Conservation (phyloP, 1,140 invertebrate species). For the Chlorops oryzae region DNA sequence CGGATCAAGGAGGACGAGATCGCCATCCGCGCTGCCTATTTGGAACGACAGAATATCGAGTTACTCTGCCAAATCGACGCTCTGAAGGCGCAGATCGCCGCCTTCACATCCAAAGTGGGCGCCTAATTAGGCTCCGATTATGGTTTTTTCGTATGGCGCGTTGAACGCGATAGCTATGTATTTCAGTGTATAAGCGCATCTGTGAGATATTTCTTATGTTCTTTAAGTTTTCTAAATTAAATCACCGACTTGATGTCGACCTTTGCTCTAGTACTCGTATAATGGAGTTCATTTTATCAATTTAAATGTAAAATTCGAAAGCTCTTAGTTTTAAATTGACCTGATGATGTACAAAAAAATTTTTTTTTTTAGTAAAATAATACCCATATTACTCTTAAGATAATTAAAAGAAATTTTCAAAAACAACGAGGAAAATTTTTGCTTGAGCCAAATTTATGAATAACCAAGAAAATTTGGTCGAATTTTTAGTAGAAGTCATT, state of each 20-base stretch:
- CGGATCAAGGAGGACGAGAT: constrained; percentile 88
- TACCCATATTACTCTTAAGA: background rate
- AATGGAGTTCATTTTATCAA: too few relatives aligned
- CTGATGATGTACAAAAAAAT: too few relatives aligned
- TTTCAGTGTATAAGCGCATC: constrained; percentile 4
- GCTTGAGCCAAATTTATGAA: too few relatives aligned
- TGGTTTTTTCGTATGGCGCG: constrained; percentile 30
- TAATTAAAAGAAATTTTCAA: background rate
- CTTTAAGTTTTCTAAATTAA: too few relatives aligned
- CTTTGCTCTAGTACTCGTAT: too few relatives aligned
- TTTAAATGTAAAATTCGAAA: too few relatives aligned
- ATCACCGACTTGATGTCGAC: too few relatives aligned
- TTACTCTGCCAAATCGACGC: constrained; percentile 42
- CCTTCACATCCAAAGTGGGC: constrained; percentile 32
- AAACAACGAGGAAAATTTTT: background rate
- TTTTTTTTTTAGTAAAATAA: background rate
- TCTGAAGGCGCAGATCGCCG: constrained; percentile 38
- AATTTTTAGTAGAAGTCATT: too few relatives aligned
- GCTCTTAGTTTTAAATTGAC: too few relatives aligned
- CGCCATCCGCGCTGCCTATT: constrained; percentile 75
- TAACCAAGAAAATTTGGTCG: too few relatives aligned
- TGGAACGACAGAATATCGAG: constrained; percentile 67
- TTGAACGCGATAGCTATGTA: constrained; percentile 26
- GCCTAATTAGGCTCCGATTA: background rate
- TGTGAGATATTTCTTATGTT: constrained; percentile 4